Base-by-base conservation (phyloP, 2,797 vertebrate species). In the Delichon dasypus region DNA sequence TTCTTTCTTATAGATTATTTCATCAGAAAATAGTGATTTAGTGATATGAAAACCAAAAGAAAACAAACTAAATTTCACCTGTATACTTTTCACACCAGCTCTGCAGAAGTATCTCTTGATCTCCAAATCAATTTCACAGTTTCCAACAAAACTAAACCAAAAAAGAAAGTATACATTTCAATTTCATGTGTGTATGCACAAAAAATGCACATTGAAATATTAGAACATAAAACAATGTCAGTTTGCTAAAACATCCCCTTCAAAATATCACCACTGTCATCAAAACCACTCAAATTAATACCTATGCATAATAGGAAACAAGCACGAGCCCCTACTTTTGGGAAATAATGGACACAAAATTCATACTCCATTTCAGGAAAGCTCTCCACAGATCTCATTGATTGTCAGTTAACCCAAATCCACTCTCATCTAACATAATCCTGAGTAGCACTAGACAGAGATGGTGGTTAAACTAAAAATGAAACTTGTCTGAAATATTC, bases 61-160 rank as follows among this genome's bases (percentile, higher is more conserved):
- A 72, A 68, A 48, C 11, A 71, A 74, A 44, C 0, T 45, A 3
- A 32, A 68, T 97, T 97, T 94, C 91, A 99, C 99, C 98, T 99
- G 99, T 85, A 99, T 99, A 67, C 99, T 99, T 96, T 99, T 99
- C 90, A 99, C 99, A 70, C 99, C 99, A 75, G 99, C 99, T 98
- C 98, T 98, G 98, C 99, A 99, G 94, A 99, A 99, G 96, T 98
- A 99, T 85, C 98, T 99, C 97, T 99, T 99, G 94, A 99, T 99
- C 97, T 99, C 99, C 94, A 99, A 98, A 82, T 99, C 99, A 16
- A 99, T 99, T 95, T 99, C 99, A 57, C 98, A 99, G 85, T 99
- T 99, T 79, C 99, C 99, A 58, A 99, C 98, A 95, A 99, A 99
- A 97, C 99, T 99, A 97, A 68, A 88, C 97, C 18, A 85, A 53